phyloP scores from a whole-genome alignment of 2,888 invertebrate species.

The Nycteola revayana region DNA sequence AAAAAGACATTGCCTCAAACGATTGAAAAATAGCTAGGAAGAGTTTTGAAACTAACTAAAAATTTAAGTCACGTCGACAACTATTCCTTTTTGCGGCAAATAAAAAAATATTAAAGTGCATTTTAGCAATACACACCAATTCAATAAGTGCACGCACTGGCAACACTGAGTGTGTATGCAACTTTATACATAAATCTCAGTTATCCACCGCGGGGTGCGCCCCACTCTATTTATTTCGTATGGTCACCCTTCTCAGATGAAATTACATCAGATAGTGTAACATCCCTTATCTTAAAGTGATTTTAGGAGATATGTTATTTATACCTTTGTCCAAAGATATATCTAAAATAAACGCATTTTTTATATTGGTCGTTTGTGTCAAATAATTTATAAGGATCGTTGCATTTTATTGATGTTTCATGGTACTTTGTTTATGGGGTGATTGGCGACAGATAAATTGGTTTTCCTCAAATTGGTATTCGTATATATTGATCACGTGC shows the following conservation, averaged over 20 bases:
- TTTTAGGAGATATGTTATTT: conserved; percentile 39
- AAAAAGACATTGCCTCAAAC: no score
- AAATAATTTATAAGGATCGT: conserved; percentile 1
- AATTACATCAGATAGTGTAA: conserved; percentile 57
- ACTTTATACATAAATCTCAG: conserved; percentile 47
- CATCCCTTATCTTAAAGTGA: conserved; percentile 49
- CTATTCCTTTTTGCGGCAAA: not conserved
- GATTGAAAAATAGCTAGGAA: no score
- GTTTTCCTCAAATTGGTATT: no score
- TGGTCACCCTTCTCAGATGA: conserved; percentile 62
- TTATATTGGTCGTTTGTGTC: conserved; percentile 1
- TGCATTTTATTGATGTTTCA: not conserved
- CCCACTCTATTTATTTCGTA: conserved; percentile 60
- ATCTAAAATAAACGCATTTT: conserved; percentile 5
- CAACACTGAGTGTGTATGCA: conserved; percentile 18
- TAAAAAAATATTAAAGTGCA: not conserved
- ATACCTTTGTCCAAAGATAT: conserved; percentile 27
- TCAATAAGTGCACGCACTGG: conserved; percentile 21
- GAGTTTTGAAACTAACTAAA: no score
- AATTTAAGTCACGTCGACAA: no score
- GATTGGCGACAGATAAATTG: no score
- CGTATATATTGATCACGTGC: no score
- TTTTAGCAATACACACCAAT: conserved; percentile 13
- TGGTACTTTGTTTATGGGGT: not conserved
- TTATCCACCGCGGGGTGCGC: conserved; percentile 43